A percentile compares a stretch with the other conserved stretches of the same genome.
Conservation (phyloP, 2,888 invertebrate genomes). For the Neoitamus cyanurus region DNA sequence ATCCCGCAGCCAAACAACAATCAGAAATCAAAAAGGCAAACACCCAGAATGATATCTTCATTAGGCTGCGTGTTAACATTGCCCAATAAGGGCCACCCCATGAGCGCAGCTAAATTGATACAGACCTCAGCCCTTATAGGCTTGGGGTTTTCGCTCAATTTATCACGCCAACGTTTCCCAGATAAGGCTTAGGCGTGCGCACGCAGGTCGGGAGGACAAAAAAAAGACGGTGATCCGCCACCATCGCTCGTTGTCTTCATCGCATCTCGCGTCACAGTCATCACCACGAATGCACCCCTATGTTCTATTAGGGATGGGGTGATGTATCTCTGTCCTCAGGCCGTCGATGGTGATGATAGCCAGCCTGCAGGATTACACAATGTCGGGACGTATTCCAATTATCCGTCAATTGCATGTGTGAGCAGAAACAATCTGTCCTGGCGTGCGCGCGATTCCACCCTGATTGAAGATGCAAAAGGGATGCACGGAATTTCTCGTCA, state of each 20-base stretch:
- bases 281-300: conserved; percentile 33
- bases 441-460: conserved; percentile 2
- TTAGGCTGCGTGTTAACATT: conserved; percentile 48
- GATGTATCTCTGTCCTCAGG: conserved; percentile 1
- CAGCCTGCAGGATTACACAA: conserved; percentile 48
- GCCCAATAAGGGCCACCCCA: conserved; percentile 37
- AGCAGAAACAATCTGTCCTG: conserved; percentile 26
- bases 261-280: conserved; percentile 23
- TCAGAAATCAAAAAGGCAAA: conserved; percentile 52
- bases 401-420: conserved; percentile 45
- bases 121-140: conserved; percentile 45
- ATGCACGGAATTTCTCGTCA: conserved; percentile 13
- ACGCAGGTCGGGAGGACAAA: conserved; percentile 28
- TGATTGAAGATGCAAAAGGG: conserved; percentile 7
- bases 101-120: not conserved
- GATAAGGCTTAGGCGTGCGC: conserved; percentile 44
- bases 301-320: not conserved
- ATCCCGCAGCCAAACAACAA: conserved; percentile 40
- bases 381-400: conserved; percentile 39
- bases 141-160: conserved; percentile 47
- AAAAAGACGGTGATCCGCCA: conserved; percentile 21
- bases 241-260: conserved; percentile 14
- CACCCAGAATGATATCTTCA: conserved; percentile 50
- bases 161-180: conserved; percentile 49
- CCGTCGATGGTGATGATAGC: conserved; percentile 33